A percentile compares a stretch with the other conserved stretches of the same genome.
Conservation (phyloP, 2,113 vertebrate species). For the Serinus canaria region DNA sequence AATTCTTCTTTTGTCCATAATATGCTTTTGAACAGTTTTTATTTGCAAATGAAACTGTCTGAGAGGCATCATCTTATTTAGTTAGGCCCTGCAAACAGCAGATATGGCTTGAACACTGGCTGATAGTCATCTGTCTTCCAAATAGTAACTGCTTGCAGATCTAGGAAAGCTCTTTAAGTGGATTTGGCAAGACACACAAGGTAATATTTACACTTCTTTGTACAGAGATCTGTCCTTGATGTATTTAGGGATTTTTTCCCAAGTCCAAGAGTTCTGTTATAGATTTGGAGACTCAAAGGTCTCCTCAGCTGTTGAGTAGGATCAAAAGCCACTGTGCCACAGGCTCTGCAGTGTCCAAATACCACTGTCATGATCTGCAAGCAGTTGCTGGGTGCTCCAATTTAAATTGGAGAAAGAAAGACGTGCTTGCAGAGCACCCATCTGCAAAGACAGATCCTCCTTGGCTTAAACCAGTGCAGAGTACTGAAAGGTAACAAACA, state of each 20-base stretch:
- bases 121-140: slow-evolving; percentile 35
- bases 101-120: background rate
- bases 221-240: background rate
- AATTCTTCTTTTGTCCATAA: slow-evolving; percentile 1
- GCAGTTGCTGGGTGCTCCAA: background rate
- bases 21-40: slow-evolving; percentile 23
- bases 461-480: background rate
- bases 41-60: slow-evolving; percentile 43
- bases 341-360: background rate
- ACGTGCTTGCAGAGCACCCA: background rate
- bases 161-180: slow-evolving; percentile 2
- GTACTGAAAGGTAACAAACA: background rate
- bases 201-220: background rate
- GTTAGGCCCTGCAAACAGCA: slow-evolving; percentile 18
- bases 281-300: background rate
- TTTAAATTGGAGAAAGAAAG: background rate
- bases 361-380: background rate
- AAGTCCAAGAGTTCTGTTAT: background rate
- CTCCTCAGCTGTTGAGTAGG: background rate
- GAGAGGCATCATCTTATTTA: slow-evolving; percentile 21
- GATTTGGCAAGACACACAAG: background rate
- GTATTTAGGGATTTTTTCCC: background rate
- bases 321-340: background rate
- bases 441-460: background rate
- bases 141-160: slow-evolving; percentile 23